Evolutionary conservation across 2,797 vertebrate genomes (phyloP).

Genomic region (Phrynocephalus vlangalii): DNA sequence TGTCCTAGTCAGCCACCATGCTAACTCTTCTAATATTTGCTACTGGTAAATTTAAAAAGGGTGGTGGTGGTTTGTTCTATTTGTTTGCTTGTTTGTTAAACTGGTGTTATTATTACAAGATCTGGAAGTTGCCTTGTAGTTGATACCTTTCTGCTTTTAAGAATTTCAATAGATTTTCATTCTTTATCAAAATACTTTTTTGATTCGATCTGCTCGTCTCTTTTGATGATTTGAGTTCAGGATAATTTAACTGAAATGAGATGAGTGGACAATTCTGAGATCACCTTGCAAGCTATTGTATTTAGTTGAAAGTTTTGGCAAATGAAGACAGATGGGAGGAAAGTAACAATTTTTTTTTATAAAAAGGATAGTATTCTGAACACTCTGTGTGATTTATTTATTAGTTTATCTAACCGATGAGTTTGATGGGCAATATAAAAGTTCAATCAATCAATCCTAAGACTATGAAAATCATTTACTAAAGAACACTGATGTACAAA

Average conservation of each 20-base stretch:
- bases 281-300: not conserved
- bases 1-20: too few relatives aligned
- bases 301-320: not conserved
- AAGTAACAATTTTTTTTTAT: conserved; percentile 1
- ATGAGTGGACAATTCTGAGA: not conserved
- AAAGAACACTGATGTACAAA: conserved; percentile 16
- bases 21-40: not conserved
- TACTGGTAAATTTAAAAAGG: not conserved
- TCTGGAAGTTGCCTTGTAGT: not conserved
- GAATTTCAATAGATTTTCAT: too few relatives aligned
- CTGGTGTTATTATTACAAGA: not conserved
- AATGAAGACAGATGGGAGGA: not conserved
- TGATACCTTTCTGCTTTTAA: too few relatives aligned
- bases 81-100: not conserved
- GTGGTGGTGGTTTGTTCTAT: not conserved
- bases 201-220: not conserved
- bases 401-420: too few relatives aligned
- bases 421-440: too few relatives aligned
- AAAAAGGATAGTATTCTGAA: not conserved
- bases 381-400: too few relatives aligned
- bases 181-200: not conserved
- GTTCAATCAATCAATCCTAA: not conserved
- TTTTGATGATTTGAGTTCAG: not conserved
- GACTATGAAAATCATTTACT: conserved; percentile 1
- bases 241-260: not conserved